These are phyloP conservation scores for Philopotamus ludificatus DNA, from an alignment of 1,140 invertebrate genomes.

Conservation along the genomic window DNA sequence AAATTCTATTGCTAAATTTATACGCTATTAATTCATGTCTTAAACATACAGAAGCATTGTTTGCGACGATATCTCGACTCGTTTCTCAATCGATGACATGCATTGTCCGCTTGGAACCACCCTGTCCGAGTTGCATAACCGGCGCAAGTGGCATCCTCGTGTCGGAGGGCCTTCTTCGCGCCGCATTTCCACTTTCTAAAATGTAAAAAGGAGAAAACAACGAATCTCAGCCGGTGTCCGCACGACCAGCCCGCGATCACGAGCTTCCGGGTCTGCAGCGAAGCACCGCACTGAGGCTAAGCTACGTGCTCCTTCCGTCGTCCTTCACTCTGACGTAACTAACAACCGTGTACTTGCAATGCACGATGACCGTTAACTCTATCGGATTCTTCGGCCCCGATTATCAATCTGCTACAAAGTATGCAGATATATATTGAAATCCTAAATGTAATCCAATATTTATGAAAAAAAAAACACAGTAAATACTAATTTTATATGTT, in stretches of 20 bases:
- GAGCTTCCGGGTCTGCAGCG: slow-evolving; percentile 2
- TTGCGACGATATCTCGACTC: not conserved
- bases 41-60: too few species aligned
- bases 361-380: not conserved
- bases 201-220: slow-evolving; percentile 25
- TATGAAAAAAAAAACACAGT: too few species aligned
- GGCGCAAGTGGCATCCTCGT: not conserved
- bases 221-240: not conserved
- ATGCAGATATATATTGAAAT: too few species aligned
- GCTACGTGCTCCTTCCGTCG: slow-evolving; percentile 5
- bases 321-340: not conserved
- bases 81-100: not conserved
- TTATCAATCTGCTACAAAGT: too few species aligned
- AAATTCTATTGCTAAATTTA: too few species aligned
- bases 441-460: too few species aligned
- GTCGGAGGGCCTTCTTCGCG: not conserved
- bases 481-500: too few species aligned
- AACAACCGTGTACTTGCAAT: too few species aligned
- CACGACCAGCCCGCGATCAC: slow-evolving; percentile 7
- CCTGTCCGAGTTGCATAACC: not conserved
- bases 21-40: too few species aligned
- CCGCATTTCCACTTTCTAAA: not conserved
- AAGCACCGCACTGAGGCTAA: not conserved
- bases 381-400: too few species aligned
- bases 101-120: too few species aligned